Base-by-base conservation (phyloP, 1,140 invertebrate species). In the Paralvinella palmiformis region DNA sequence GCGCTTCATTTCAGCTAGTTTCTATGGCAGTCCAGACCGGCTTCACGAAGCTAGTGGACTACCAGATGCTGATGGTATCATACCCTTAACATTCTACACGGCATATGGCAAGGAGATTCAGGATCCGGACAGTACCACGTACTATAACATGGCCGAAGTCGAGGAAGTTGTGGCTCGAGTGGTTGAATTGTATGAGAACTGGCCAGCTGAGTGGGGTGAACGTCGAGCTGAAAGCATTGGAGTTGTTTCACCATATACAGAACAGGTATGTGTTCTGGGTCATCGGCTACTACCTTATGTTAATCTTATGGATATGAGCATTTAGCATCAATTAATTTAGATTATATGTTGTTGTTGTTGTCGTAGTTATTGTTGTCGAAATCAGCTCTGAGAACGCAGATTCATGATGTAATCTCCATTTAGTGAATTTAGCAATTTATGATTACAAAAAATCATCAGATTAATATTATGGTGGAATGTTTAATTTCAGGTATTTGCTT, bases 221-320 rank as follows among this genome's bases (percentile, higher is more conserved):
- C 83, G 88, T 27, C 85, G 85, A 67, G 88, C 91, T 62, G 86
- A 87, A 59, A 87, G 87, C 56, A 89, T 92, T 62, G 89, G 89
- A 0, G 89, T 93, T 20, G 86, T 92, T 70, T 88, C 89, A 0
- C 90, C 91, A 6, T 93, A 93, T 78, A 84, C 88, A 2, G 91
- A 92, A 78, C 91, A 94, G 82, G 88, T 91, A 13, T 85, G 86
- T n/a, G n/a, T n/a, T n/a, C n/a, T n/a, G n/a, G n/a, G n/a, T n/a
- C n/a, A n/a, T n/a, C n/a, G n/a, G n/a, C n/a, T n/a, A n/a, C n/a
- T n/a, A n/a, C n/a, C n/a, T n/a, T n/a, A n/a, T n/a, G n/a, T n/a
- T n/a, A n/a, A n/a, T n/a, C n/a, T n/a, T n/a, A n/a, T n/a, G n/a
- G n/a, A n/a, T n/a, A n/a, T n/a, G n/a, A n/a, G n/a, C n/a, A n/a